Evolutionary conservation across 23 tunicate species (phyloP).

Genomic region (Phallusia fumigata): DNA sequence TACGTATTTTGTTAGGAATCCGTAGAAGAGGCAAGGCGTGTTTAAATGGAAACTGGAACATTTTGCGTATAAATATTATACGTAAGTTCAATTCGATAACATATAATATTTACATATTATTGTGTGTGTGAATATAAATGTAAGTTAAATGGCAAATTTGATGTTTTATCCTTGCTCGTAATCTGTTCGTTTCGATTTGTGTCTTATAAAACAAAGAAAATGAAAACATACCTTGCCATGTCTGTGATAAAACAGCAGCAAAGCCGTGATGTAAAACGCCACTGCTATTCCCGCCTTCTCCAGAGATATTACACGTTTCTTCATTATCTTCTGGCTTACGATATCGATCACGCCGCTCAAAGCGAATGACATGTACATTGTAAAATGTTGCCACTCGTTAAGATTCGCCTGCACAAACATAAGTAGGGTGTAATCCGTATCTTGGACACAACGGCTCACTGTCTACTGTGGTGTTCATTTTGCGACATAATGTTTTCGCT

Average conservation of each 20-base stretch:
- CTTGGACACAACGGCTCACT: too few species aligned
- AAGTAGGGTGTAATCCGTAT: too few species aligned
- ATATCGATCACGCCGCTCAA: slow-evolving; percentile 83
- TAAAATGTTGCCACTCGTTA: slow-evolving; percentile 93
- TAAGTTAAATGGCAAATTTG: too few species aligned
- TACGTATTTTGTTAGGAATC: too few species aligned
- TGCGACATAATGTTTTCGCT: too few species aligned
- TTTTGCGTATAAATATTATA: too few species aligned
- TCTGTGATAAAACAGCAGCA: slow-evolving; percentile 82
- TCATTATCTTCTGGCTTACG: slow-evolving; percentile 60
- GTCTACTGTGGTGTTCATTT: too few species aligned
- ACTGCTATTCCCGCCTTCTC: slow-evolving; percentile 90
- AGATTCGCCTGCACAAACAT: slow-evolving; percentile 50
- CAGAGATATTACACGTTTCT: slow-evolving; percentile 49
- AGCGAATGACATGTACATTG: slow-evolving; percentile 86
- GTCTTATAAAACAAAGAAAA: not conserved
- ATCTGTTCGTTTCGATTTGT: not conserved
- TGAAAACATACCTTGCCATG: slow-evolving; percentile 93
- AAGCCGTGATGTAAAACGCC: slow-evolving; percentile 82
- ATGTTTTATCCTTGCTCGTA: too few species aligned
- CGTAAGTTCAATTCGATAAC: not conserved
- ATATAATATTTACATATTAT: too few species aligned
- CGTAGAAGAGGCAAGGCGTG: too few species aligned
- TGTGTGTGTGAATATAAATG: too few species aligned
- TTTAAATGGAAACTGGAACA: too few species aligned